Evolutionary conservation across 2,113 vertebrate species (phyloP).

Genomic region (Chamaetylas fuelleborni): DNA sequence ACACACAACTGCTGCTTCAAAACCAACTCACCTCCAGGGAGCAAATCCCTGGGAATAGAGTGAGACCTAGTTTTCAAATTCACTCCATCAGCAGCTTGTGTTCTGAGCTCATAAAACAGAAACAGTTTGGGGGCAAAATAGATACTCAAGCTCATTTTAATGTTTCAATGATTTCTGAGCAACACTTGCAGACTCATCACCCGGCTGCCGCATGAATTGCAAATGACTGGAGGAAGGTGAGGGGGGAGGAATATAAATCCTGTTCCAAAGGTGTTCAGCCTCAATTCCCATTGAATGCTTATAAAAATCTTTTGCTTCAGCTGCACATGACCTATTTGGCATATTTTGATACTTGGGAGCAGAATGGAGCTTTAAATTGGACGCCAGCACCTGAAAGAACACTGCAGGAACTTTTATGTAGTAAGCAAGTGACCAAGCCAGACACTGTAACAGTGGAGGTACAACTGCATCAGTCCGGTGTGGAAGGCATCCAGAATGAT

Average conservation of each 20-base stretch:
- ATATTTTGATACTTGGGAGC: neutral
- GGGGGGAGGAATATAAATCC: neutral
- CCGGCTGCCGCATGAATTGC: neutral
- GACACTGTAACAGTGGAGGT: neutral
- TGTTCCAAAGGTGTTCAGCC: neutral
- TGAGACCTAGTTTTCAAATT: conserved; percentile 7
- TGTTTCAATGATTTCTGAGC: neutral
- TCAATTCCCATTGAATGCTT: neutral
- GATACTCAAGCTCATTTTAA: neutral
- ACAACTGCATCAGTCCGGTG: neutral
- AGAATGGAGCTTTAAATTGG: neutral
- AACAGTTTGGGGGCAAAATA: neutral
- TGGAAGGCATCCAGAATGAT: neutral
- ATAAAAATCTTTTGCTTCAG: neutral
- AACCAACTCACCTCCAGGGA: neutral
- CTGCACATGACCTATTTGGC: neutral
- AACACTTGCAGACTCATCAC: neutral
- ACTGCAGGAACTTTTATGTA: neutral
- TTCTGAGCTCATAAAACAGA: neutral
- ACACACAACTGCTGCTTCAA: neutral
- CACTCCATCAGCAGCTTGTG: neutral
- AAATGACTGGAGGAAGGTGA: neutral
- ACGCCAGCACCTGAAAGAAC: neutral
- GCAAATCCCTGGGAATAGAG: neutral
- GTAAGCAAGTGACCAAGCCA: neutral